Percentiles rank a stretch among this genome's conserved stretches.
Evolutionary conservation across 2,797 vertebrate species (phyloP).

Genomic region (Gambusia yucatana): DNA sequence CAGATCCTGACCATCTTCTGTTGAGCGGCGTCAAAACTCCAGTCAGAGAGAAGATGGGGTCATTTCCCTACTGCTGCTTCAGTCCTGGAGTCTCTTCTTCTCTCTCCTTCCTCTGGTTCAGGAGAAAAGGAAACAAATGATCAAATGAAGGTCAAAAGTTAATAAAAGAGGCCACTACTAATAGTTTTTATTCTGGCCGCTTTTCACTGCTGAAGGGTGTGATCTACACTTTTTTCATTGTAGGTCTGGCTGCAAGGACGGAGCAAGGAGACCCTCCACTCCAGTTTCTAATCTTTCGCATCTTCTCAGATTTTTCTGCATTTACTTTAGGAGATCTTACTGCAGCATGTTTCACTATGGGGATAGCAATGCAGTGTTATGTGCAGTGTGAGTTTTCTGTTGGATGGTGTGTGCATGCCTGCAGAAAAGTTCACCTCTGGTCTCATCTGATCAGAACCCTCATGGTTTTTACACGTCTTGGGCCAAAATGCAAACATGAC

Average conservation of each 20-base stretch:
- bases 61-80: constrained; percentile 12
- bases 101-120: constrained; percentile 1
- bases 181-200: background rate
- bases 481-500: background rate
- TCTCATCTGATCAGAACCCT: background rate
- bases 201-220: background rate
- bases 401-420: background rate
- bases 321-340: background rate
- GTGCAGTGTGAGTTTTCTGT: background rate
- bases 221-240: background rate
- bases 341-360: background rate
- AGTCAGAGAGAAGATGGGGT: background rate
- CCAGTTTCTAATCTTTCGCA: background rate
- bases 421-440: background rate
- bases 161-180: background rate
- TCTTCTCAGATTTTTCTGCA: background rate
- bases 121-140: constrained; percentile 1
- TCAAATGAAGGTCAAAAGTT: background rate
- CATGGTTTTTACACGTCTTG: background rate
- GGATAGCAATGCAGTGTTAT: background rate
- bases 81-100: constrained; percentile 10
- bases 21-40: background rate
- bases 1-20: background rate
- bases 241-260: background rate
- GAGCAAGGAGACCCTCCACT: background rate